Base-by-base conservation (phyloP, 2,797 vertebrate genomes). In the Tapera naevia region DNA sequence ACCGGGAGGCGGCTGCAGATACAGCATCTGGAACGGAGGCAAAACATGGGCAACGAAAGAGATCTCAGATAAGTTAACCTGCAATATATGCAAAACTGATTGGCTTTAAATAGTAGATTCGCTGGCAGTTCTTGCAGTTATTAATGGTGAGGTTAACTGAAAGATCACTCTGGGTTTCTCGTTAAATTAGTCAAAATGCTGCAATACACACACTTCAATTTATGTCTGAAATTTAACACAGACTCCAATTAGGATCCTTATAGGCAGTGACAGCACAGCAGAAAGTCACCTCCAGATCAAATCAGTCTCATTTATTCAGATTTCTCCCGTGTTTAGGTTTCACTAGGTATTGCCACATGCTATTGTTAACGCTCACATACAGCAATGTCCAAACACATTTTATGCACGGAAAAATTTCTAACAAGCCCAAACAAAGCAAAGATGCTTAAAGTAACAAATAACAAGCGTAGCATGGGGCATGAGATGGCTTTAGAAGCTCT, bases 1-100 rank as follows among this genome's bases (percentile, higher is more conserved):
- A 97, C 97, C 69, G 0, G 62, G 87, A 95, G 73, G 71, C 89
- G 53, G 95, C 91, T n/a, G n/a, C 28, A 11, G 88, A 93, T 85
- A 46, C 79, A 95, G 95, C 94, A 97, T 96, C 96, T 97, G 97
- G 95, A 95, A 95, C 2, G 4, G 88, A 94, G 91, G 83, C 74
- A 83, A 87, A 91, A 84, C 74, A 76, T 2, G 85, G 57, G 86
- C 89, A 87, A 24, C 0, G 12, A 17, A 87, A 70, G 70, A 79
- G 86, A 93, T n/a, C 89, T 71, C 78, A 14, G 65, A 89, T 65
- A 94, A 89, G 95, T 88, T 80, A 91, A 91, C 65, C 78, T 53
- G 8, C 67, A 74, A 67, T 33, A 50, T 11, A 78, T 8, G 24
- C 74, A 74, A 81, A 92, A 53, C 57, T 24, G 30, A 67, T 56